Evolutionary conservation across 2,888 invertebrate genomes (phyloP), one percentile per base, ranked within the genome.

Genomic region (Acheta domesticus): DNA sequence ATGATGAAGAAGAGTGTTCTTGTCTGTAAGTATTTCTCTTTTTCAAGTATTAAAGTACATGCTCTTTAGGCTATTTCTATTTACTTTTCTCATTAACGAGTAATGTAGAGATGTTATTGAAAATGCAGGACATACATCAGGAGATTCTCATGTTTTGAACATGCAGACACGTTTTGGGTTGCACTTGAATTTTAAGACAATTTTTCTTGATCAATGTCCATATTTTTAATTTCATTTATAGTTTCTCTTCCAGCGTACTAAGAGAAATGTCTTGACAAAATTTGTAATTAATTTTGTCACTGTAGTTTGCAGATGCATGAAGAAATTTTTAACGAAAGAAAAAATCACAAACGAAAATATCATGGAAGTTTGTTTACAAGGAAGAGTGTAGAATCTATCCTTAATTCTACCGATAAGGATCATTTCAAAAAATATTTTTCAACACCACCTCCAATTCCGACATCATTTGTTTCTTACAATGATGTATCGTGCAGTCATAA

Each of bases 331-430:
- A 36, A 79, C 16, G 48, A 76, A 81, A 75, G 50, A 82, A 76
- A 78, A 81, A 21, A 80, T n/a, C 49, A 77, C 12, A 87, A 85
- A 79, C 85, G 85, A 81, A 87, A 87, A 80, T 88, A 87, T 50
- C 87, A 87, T 81, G 86, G 88, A 0, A 89, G 89, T 36, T 88
- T 90, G 83, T 90, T 91, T 82, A 93, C 93, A n/a, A 88, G 93
- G 20, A 91, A 91, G 81, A 88, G 89, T 23, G 90, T 93, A 12
- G 91, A 92, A 82, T 89, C 89, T 82, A 86, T 88, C 16, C 87
- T 92, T 49, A 86, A 86, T 1, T 87, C 85, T 48, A 87, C 91
- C 0, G 85, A 89, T 0, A 85, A 88, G 2, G 86, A 87, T 11
- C 82, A 87, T 62, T 92, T 92, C 83, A 86, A 88, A 84, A 84